phyloP scores from a whole-genome alignment of 2,797 vertebrate species.

The Triplophysa bombifrons region DNA sequence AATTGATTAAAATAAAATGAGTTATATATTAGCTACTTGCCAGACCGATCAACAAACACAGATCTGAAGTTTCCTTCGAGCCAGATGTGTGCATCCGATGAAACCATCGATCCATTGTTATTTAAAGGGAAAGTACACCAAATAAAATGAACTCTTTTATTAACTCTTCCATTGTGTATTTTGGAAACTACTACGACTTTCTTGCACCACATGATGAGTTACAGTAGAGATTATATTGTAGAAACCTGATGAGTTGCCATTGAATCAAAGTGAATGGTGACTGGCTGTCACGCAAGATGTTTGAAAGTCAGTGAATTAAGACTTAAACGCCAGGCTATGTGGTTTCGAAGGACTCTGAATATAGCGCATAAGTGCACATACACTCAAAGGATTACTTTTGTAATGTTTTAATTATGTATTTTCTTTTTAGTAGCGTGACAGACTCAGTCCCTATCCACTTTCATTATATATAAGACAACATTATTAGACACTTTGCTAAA shows the following conservation, averaged over 20 bases:
- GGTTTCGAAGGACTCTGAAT: background rate
- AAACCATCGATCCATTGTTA: too few species aligned
- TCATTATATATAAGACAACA: background rate
- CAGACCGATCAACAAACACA: too few species aligned
- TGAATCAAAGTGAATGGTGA: background rate
- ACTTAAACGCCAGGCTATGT: background rate
- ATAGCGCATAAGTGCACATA: background rate
- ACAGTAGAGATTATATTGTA: background rate
- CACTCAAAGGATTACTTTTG: background rate
- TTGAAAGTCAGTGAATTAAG: background rate
- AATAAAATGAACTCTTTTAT: background rate
- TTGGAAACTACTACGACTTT: background rate
- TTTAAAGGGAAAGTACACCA: background rate
- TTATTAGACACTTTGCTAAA: background rate
- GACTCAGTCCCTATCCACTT: background rate
- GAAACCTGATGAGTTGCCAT: background rate
- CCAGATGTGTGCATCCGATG: too few species aligned
- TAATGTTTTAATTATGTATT: background rate
- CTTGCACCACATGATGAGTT: background rate
- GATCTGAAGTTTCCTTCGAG: too few species aligned
- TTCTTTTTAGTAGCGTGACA: background rate
- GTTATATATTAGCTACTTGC: too few species aligned
- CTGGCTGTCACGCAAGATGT: background rate
- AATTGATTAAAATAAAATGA: too few species aligned
- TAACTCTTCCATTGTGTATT: background rate